Conservation (phyloP, 2,888 invertebrate genomes). For the Dasysyrphus tricinctus region DNA sequence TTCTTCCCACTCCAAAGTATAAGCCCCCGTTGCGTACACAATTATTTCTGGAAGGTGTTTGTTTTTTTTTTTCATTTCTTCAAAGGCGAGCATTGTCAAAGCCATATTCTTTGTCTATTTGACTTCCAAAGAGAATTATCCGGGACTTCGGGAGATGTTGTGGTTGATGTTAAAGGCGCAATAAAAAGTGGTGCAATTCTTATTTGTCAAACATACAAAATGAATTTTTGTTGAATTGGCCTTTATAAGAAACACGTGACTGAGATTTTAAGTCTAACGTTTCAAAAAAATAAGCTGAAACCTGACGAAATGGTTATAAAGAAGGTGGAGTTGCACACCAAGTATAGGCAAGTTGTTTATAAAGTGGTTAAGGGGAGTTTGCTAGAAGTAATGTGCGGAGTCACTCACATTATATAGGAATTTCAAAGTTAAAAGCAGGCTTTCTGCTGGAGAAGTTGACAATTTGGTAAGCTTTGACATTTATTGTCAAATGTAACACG, state of each 20-base stretch:
- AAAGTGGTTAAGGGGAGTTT: conserved; percentile 16
- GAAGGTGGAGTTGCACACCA: conserved; percentile 1
- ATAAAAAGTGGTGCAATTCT: conserved; percentile 73
- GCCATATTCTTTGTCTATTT: conserved; percentile 23
- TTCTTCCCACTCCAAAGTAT: not conserved
- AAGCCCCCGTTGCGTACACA: conserved; percentile 44
- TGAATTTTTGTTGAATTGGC: conserved; percentile 69
- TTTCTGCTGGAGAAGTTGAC: conserved; percentile 45
- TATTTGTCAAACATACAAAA: conserved; percentile 75
- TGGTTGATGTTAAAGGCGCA: conserved; percentile 5
- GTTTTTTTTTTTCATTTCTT: no score
- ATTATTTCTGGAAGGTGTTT: conserved; percentile 62
- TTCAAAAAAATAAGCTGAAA: not conserved
- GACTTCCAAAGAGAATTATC: not conserved
- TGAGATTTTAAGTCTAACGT: conserved; percentile 55
- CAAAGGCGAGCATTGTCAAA: conserved; percentile 46
- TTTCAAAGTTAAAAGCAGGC: conserved; percentile 20
- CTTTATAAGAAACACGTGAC: conserved; percentile 73
- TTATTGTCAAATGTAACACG: conserved; percentile 56
- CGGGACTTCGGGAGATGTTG: not conserved
- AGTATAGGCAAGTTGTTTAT: conserved; percentile 12
- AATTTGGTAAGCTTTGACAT: conserved; percentile 65
- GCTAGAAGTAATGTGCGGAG: not conserved
- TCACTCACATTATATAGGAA: not conserved
- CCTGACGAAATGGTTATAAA: not conserved